Evolutionary conservation across 1,140 invertebrate genomes (phyloP).

Genomic region (Triops cancriformis): DNA sequence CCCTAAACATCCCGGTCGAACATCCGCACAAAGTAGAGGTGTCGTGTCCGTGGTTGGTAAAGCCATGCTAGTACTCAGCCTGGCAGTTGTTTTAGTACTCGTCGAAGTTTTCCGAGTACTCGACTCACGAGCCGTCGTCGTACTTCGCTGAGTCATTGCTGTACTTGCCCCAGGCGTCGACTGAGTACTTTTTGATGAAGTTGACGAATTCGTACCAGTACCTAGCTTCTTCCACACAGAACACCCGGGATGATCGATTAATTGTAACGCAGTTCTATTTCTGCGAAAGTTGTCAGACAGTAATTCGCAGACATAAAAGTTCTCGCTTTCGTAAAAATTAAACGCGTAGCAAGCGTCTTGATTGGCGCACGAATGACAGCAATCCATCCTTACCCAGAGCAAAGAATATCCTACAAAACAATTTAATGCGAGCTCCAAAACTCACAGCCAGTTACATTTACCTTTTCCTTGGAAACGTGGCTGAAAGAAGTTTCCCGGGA

Average conservation of each 20-base stretch:
- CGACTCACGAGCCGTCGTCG: no score
- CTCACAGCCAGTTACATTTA: no score
- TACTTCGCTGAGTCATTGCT: no score
- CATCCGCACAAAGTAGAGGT: background rate
- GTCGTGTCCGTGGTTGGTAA: background rate
- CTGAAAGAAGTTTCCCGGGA: no score
- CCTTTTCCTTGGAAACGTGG: background rate
- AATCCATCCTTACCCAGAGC: background rate
- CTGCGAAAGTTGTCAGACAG: background rate
- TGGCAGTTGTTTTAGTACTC: no score
- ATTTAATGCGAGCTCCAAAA: no score
- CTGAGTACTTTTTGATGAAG: background rate
- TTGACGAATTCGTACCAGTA: background rate
- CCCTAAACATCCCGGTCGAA: background rate
- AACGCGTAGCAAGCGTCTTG: background rate
- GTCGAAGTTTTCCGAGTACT: no score
- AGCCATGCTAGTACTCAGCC: no score
- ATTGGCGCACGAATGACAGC: background rate
- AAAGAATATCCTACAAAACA: background rate
- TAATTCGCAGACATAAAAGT: background rate
- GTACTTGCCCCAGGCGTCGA: no score
- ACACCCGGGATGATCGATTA: background rate
- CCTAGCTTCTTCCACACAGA: background rate
- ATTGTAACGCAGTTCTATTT: background rate
- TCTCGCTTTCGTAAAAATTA: background rate